Base-by-base conservation (phyloP, 37 sponge, comb jelly and placozoan species). In the Cliona cf. orientalis region DNA sequence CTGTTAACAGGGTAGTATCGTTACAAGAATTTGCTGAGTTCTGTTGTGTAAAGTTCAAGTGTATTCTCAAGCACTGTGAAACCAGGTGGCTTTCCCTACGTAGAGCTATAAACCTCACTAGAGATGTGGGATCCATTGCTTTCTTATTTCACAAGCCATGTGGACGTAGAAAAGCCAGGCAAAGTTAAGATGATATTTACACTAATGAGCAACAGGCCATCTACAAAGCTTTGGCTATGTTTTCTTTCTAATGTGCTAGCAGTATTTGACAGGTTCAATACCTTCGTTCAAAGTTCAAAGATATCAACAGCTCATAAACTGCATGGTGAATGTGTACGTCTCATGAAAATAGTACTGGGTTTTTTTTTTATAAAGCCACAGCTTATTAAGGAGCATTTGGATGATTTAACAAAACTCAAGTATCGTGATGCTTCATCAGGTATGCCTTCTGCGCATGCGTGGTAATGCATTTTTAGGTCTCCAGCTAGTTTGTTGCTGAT, bases 101-200 rank as follows among this genome's bases (percentile, higher is more conserved):
- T 33, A 56, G 69, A 6, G 49, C 78, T 29, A 66, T 84, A n/a
- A 66, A 67, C 36, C 66, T 57, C 69, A 17, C 25, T 84, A 32
- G 78, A 84, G 37, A 84, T 84, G 62, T 84, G 85, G 78, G 69
- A 75, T 21, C 55, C 78, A 37, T 41, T 84, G 62, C 41, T n/a
- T 28, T 73, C 84, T 2, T 83, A 83, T 58, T 74, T 83, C 42
- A 28, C 58, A 28, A 83, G 84, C 57, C 76, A 83, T 45, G 64
- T 66, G 28, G 85, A 84, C 28, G 58, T 75, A 34, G 85, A 75
- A 46, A 84, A 84, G 33, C 44, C 69, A 21, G 77, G 76, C 9
- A 42, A 75, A 74, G 76, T 74, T 2, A 75, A 38, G 60, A 75
- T 58, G 11, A 75, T 75, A 56, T 5, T 34, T 14, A 56, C 40